phyloP scores from a whole-genome alignment of 1,140 invertebrate genomes.

The Heliothis subflexa region DNA sequence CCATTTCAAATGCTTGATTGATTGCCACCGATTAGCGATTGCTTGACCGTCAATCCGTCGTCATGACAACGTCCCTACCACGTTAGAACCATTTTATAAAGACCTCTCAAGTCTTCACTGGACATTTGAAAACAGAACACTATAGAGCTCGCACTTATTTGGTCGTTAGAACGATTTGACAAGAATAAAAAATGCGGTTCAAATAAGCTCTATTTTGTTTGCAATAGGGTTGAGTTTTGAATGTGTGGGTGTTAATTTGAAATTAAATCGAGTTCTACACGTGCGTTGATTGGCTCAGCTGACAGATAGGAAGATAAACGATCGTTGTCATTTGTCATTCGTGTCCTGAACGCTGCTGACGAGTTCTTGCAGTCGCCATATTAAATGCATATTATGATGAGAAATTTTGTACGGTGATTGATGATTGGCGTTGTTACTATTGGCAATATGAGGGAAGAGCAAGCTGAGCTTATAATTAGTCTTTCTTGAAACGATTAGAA shows the following conservation, averaged over 20 bases:
- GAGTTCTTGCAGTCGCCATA: constrained; percentile 68
- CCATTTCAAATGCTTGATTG: constrained; percentile 69
- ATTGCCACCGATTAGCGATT: constrained; percentile 66
- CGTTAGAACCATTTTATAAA: constrained; percentile 53
- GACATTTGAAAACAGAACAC: constrained; percentile 45
- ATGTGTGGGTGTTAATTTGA: constrained; percentile 25
- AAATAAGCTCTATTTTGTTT: constrained; percentile 6
- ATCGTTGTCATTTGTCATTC: constrained; percentile 81
- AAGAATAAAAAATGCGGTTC: constrained; percentile 45
- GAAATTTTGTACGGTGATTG: constrained; percentile 77
- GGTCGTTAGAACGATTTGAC: constrained; percentile 40
- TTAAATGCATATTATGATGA: constrained; percentile 79
- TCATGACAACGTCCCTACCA: constrained; percentile 59
- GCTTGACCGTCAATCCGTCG: constrained; percentile 62
- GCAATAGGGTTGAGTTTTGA: constrained; percentile 38
- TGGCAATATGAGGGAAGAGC: background rate
- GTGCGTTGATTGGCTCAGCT: constrained; percentile 81
- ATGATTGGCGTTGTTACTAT: constrained; percentile 57
- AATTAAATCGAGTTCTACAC: constrained; percentile 62
- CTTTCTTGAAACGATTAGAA: no score
- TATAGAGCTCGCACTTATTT: constrained; percentile 52
- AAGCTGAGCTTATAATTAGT: no score
- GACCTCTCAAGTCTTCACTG: constrained; percentile 52
- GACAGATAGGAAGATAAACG: constrained; percentile 85
- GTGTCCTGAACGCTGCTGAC: constrained; percentile 58